phyloP scores from a whole-genome alignment of 2,888 invertebrate genomes.

The Eudiplozoon nipponicum region DNA sequence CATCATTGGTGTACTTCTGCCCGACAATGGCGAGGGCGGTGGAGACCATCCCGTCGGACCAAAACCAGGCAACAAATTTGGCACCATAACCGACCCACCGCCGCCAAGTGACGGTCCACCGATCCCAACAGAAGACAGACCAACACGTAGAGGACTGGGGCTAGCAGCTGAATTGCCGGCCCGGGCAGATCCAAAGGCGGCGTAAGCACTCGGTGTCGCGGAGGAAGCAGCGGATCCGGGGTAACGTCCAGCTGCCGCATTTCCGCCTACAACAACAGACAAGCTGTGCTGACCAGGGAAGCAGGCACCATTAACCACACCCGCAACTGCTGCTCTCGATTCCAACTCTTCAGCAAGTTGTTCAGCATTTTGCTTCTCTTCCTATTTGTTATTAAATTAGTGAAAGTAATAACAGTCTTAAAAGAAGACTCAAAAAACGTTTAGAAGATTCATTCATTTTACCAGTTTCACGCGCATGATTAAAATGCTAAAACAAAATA shows the following conservation, averaged over 20 bases:
- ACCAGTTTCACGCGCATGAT: no score
- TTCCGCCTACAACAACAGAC: background rate
- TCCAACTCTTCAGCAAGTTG: slow-evolving; percentile 82
- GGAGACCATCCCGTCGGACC: slow-evolving; percentile 10
- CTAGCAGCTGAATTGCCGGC: no score
- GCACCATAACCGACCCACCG: background rate
- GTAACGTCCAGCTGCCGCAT: background rate
- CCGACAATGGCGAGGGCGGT: slow-evolving; percentile 36
- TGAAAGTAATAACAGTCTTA: no score
- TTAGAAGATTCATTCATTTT: no score
- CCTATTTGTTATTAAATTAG: no score
- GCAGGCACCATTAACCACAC: background rate
- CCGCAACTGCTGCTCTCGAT: slow-evolving; percentile 50
- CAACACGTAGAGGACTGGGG: no score
- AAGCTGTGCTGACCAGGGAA: background rate
- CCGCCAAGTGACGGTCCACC: slow-evolving; percentile 19
- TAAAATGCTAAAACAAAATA: no score
- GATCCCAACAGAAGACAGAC: no score
- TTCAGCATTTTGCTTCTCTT: slow-evolving; percentile 54
- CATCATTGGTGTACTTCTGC: slow-evolving; percentile 48
- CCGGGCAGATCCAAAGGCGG: no score
- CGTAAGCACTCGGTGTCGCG: no score
- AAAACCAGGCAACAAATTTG: slow-evolving; percentile 6
- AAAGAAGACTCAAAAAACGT: no score
- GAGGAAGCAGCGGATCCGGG: slow-evolving; percentile 1